Evolutionary conservation across 2,888 invertebrate genomes (phyloP).

Genomic region (Cepaea hortensis): DNA sequence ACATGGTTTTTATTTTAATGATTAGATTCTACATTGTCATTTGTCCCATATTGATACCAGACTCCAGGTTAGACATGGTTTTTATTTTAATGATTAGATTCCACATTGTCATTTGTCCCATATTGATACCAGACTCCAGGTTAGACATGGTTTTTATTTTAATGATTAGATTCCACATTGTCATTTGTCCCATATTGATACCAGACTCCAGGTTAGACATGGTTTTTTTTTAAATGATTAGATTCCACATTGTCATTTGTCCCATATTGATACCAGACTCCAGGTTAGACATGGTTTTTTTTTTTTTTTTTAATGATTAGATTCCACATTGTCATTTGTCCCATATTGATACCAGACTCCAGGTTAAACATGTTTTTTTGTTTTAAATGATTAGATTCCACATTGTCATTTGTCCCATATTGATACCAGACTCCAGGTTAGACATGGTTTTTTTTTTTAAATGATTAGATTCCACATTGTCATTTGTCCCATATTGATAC

Average conservation of each 20-base stretch:
- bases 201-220: conserved; percentile 26
- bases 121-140: conserved; percentile 38
- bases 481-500: conserved; percentile 52
- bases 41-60: conserved; percentile 50
- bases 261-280: conserved; percentile 44
- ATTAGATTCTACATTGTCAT: conserved; percentile 60
- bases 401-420: conserved; percentile 60
- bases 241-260: conserved; percentile 62
- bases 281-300: conserved; percentile 4
- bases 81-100: no score
- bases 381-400: no score
- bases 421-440: conserved; percentile 27
- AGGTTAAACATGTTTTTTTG: conserved; percentile 11
- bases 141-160: neutral
- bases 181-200: conserved; percentile 53
- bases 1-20: neutral
- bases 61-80: conserved; percentile 16
- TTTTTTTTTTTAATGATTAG: no score
- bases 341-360: conserved; percentile 38
- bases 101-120: conserved; percentile 63
- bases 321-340: conserved; percentile 62
- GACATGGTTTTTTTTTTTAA: neutral
- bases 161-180: conserved; percentile 69
- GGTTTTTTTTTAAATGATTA: no score
- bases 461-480: conserved; percentile 58